These are phyloP conservation scores for Andrena camellia DNA, from an alignment of 2,888 invertebrate genomes.

Conservation along the genomic window DNA sequence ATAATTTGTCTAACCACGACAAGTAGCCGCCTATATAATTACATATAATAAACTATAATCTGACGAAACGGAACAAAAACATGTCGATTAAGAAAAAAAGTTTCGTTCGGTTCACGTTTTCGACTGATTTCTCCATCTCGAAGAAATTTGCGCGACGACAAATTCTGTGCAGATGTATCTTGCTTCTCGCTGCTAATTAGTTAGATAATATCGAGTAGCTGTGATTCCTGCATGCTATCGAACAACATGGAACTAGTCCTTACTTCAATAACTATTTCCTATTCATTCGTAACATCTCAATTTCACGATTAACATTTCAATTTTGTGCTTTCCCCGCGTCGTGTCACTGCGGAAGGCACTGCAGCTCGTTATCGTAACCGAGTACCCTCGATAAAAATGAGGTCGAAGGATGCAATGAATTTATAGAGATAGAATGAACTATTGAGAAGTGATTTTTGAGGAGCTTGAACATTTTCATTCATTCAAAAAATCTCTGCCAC, in stretches of 20 bases:
- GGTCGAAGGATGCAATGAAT: neutral
- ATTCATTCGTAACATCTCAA: neutral
- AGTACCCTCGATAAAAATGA: neutral
- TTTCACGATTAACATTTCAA: neutral
- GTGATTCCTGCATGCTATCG: too few relatives aligned
- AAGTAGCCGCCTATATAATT: conserved; percentile 24
- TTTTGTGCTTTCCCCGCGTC: neutral
- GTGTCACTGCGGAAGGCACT: neutral
- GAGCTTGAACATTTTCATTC: neutral
- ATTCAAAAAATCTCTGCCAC: conserved; percentile 11
- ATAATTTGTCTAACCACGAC: conserved; percentile 47
- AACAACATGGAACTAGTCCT: neutral
- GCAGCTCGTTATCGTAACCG: neutral
- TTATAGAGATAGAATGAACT: neutral
- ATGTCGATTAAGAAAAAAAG: conserved; percentile 12
- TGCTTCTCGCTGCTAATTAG: neutral
- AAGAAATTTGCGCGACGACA: conserved; percentile 18
- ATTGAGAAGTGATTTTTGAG: neutral
- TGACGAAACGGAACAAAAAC: conserved; percentile 7
- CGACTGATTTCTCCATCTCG: conserved; percentile 19
- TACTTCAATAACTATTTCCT: neutral
- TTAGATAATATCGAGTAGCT: neutral
- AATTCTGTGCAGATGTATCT: conserved; percentile 10
- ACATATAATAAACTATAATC: conserved; percentile 29
- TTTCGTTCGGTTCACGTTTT: neutral